These are phyloP conservation scores for Linurgus olivaceus DNA, from an alignment of 2,797 vertebrate genomes.

Conservation along the genomic window DNA sequence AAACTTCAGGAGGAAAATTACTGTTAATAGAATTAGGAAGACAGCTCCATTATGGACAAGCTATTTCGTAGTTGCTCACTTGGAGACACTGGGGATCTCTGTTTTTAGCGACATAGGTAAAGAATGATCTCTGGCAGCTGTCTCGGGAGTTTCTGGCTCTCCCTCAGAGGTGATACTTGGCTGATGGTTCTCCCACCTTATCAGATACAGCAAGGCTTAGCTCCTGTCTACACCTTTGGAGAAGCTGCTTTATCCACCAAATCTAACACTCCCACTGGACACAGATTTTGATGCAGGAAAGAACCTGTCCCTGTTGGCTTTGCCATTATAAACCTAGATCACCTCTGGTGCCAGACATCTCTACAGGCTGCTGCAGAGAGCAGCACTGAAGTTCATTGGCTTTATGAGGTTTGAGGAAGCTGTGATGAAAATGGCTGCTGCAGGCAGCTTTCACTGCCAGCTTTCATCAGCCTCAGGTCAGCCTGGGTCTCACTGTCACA, in stretches of 20 bases:
- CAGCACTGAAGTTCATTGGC: not conserved
- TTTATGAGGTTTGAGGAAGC: not conserved
- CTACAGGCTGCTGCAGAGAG: not conserved
- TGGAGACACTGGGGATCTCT: not conserved
- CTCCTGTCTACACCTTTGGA: not conserved
- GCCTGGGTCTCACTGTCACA: not conserved
- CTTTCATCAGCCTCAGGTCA: not conserved
- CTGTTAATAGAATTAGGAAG: not conserved
- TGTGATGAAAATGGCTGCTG: not conserved
- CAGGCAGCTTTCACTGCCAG: not conserved
- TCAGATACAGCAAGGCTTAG: not conserved
- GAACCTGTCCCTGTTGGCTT: not conserved
- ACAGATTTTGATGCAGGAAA: not conserved
- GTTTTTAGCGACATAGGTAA: not conserved
- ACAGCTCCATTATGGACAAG: not conserved
- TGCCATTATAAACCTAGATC: not conserved
- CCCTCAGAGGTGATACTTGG: not conserved
- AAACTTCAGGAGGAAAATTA: not conserved
- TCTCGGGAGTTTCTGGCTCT: not conserved
- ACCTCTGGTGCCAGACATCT: not conserved
- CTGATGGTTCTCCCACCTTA: not conserved
- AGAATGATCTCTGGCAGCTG: not conserved
- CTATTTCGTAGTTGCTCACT: not conserved
- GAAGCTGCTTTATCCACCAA: not conserved
- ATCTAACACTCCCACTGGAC: not conserved